Conservation (phyloP, 2,888 invertebrate genomes). For the Nezara viridula region DNA sequence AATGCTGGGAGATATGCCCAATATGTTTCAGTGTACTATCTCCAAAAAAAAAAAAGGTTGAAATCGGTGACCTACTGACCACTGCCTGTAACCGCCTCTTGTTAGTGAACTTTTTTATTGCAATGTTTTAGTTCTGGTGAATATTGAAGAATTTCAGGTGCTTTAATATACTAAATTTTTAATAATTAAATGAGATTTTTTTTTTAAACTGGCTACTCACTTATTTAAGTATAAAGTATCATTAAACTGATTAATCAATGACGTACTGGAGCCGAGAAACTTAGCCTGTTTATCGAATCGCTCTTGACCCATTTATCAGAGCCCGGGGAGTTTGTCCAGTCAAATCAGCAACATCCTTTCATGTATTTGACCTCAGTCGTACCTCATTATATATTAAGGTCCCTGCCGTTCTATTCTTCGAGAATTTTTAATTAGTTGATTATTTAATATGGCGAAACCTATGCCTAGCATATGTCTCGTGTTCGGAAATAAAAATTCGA, state of each 20-base stretch:
- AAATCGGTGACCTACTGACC: no score
- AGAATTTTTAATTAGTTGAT: neutral
- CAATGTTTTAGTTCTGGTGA: no score
- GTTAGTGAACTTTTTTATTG: no score
- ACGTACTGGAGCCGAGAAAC: neutral
- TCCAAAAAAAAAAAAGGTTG: no score
- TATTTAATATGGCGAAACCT: neutral
- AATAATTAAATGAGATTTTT: no score
- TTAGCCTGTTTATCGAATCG: neutral
- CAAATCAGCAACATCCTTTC: slow-evolving; percentile 23
- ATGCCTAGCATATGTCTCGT: neutral
- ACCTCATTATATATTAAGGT: slow-evolving; percentile 15
- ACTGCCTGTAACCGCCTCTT: no score
- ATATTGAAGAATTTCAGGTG: no score
- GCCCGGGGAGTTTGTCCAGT: neutral
- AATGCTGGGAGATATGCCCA: no score
- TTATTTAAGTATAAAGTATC: no score
- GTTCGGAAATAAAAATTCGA: neutral
- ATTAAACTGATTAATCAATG: neutral
- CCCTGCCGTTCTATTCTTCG: neutral
- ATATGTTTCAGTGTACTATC: no score
- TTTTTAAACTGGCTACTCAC: no score
- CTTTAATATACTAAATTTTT: no score
- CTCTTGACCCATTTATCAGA: neutral
- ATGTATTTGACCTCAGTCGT: neutral